A percentile compares a stretch with the other conserved stretches of the same genome.
These are phyloP conservation scores for Valencia hispanica DNA, from an alignment of 2,797 vertebrate genomes.

Conservation along the genomic window DNA sequence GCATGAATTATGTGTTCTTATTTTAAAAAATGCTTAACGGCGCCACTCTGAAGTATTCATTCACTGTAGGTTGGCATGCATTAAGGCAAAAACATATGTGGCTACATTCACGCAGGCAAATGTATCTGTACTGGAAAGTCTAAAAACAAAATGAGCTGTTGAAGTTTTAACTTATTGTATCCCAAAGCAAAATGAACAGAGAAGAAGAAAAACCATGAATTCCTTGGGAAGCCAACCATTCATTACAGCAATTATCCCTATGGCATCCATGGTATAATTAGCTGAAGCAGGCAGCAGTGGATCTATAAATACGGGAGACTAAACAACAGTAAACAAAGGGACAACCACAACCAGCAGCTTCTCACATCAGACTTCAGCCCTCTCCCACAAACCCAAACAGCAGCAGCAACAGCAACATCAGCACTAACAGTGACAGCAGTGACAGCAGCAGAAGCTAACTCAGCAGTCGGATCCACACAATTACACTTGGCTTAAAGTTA, in stretches of 20 bases:
- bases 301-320: constrained; percentile 73
- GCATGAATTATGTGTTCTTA: constrained; percentile 23
- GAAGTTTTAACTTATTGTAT: constrained; percentile 12
- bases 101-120: not conserved
- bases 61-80: constrained; percentile 6
- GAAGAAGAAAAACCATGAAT: constrained; percentile 38
- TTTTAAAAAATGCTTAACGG: constrained; percentile 21
- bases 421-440: constrained; percentile 19
- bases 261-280: constrained; percentile 64
- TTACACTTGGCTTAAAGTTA: constrained; percentile 27
- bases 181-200: constrained; percentile 20
- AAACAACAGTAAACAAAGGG: constrained; percentile 73
- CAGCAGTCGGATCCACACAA: constrained; percentile 25
- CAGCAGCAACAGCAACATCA: constrained; percentile 36
- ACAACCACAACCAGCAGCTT: constrained; percentile 59
- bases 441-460: constrained; percentile 24
- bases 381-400: constrained; percentile 57
- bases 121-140: not conserved
- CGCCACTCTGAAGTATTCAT: constrained; percentile 8
- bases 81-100: constrained; percentile 8
- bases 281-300: constrained; percentile 48
- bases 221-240: constrained; percentile 59
- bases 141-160: constrained; percentile 13
- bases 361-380: constrained; percentile 56
- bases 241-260: constrained; percentile 65